Conservation (phyloP, 1,140 invertebrate species). For the Leptoteleia sp. region DNA sequence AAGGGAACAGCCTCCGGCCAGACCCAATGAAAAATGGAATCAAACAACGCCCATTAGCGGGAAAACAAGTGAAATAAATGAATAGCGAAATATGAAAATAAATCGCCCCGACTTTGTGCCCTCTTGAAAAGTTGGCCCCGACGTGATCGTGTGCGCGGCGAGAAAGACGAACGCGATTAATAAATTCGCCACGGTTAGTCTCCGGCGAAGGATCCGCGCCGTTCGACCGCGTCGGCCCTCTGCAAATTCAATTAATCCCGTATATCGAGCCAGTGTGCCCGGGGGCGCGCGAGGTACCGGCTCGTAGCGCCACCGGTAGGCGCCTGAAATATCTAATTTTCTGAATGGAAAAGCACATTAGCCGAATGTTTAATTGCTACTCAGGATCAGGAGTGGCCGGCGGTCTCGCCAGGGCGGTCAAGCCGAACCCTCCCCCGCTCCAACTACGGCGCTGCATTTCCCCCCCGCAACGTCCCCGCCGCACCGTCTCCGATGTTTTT, state of each 20-base stretch:
- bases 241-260: conserved; percentile 75
- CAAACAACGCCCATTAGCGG: conserved; percentile 4
- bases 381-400: conserved; percentile 71
- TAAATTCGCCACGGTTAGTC: conserved; percentile 68
- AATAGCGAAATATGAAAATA: conserved; percentile 56
- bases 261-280: conserved; percentile 68
- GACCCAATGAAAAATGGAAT: not conserved
- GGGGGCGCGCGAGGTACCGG: conserved; percentile 46
- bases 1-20: no score
- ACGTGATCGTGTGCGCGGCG: conserved; percentile 19
- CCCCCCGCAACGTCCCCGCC: conserved; percentile 24
- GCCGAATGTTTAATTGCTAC: conserved; percentile 78
- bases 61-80: conserved; percentile 51
- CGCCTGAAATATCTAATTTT: conserved; percentile 78
- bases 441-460: conserved; percentile 64
- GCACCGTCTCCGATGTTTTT: conserved; percentile 14
- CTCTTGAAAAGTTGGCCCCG: conserved; percentile 42
- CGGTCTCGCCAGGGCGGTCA: conserved; percentile 48
- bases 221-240: conserved; percentile 59
- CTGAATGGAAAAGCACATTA: conserved; percentile 80
- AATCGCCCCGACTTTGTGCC: conserved; percentile 37
- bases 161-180: conserved; percentile 71
- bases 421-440: conserved; percentile 46
- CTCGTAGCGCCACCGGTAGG: conserved; percentile 43
- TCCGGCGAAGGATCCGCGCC: conserved; percentile 49